Conservation (phyloP, 64 coral and sea anemone genomes). For the Anthopleura sola region DNA sequence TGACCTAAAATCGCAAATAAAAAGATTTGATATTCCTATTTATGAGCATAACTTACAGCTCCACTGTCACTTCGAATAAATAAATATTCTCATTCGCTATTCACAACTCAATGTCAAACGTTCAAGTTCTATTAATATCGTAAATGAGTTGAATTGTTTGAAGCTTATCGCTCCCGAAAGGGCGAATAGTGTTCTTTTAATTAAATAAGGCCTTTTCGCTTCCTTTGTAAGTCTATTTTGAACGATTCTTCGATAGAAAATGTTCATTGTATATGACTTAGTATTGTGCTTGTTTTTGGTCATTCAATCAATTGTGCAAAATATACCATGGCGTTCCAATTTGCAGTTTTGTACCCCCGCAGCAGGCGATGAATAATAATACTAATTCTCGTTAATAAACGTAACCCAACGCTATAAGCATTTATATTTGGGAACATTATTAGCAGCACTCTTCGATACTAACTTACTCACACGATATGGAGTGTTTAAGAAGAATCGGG, state of each 20-base stretch:
- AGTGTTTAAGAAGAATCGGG: not conserved
- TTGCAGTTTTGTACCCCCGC: not conserved
- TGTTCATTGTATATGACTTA: not conserved
- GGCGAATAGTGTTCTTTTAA: not conserved
- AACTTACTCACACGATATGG: not conserved
- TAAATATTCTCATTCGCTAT: too few species aligned
- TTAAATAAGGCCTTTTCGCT: not conserved
- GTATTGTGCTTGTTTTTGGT: not conserved
- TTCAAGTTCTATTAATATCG: not conserved
- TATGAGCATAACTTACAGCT: too few species aligned
- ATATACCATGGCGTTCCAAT: not conserved
- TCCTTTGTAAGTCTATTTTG: not conserved
- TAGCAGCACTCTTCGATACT: conserved; percentile 2
- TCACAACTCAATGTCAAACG: not conserved
- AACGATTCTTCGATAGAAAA: not conserved
- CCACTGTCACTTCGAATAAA: too few species aligned
- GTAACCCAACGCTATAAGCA: not conserved
- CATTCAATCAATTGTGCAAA: not conserved
- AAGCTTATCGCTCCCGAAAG: not conserved
- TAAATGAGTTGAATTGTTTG: not conserved
- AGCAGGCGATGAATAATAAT: not conserved
- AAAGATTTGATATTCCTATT: too few species aligned
- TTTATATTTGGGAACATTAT: not conserved
- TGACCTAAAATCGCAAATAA: too few species aligned
- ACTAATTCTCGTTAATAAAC: not conserved